phyloP scores from a whole-genome alignment of 2,113 vertebrate genomes.

The Carassius gibelio region DNA sequence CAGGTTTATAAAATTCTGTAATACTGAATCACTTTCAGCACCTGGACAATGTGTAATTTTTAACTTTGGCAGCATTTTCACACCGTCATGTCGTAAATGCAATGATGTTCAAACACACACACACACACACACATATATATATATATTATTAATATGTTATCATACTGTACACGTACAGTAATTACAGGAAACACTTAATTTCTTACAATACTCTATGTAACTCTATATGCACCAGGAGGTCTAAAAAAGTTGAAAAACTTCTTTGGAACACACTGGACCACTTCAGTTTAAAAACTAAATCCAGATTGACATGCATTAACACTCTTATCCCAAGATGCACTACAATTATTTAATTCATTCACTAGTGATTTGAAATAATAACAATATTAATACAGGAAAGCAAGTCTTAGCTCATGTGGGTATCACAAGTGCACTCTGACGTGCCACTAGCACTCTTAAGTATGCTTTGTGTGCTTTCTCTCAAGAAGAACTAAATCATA shows the following conservation, averaged over 20 bases:
- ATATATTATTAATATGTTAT: no score
- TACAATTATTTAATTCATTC: slow-evolving; percentile 30
- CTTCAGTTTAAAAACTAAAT: slow-evolving; percentile 36
- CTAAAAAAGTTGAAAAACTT: no score
- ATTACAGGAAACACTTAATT: no score
- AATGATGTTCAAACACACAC: no score
- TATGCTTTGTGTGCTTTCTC: slow-evolving; percentile 37
- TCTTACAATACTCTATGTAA: no score
- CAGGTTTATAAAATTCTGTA: neutral
- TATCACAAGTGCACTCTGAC: slow-evolving; percentile 16
- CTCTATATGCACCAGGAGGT: no score
- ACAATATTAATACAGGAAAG: slow-evolving; percentile 25
- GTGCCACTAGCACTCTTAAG: slow-evolving; percentile 33
- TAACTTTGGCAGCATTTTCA: neutral
- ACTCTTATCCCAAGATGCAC: neutral
- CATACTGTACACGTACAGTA: no score
- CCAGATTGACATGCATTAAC: slow-evolving; percentile 27
- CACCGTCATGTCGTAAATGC: neutral
- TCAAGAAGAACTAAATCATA: slow-evolving; percentile 13
- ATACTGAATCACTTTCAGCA: neutral
- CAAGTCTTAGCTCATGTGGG: slow-evolving; percentile 20
- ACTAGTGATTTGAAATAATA: slow-evolving; percentile 35
- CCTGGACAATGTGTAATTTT: neutral
- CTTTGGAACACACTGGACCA: no score
- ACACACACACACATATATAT: no score